Evolutionary conservation across 2,797 vertebrate genomes (phyloP).

Genomic region (Acrossocheilus fasciatus): DNA sequence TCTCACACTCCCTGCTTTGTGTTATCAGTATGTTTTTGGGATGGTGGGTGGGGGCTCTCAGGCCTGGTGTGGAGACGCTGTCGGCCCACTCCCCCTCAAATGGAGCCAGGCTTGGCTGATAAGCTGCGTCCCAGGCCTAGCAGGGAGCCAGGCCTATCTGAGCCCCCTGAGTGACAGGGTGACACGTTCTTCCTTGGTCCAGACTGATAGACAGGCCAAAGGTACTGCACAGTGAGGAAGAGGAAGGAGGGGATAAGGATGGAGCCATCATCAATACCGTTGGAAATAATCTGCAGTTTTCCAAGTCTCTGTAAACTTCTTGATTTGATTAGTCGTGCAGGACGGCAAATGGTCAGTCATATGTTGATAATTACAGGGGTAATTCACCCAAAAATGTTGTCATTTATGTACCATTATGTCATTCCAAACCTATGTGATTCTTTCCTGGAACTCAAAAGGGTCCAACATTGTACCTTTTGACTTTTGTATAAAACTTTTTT

Average conservation of each 20-base stretch:
- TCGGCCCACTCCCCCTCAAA: slow-evolving; percentile 57
- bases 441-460: not conserved
- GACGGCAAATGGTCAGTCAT: slow-evolving; percentile 1
- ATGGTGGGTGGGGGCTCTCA: slow-evolving; percentile 81
- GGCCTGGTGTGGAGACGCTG: slow-evolving; percentile 83
- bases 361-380: not conserved
- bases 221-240: slow-evolving; percentile 58
- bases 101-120: slow-evolving; percentile 87
- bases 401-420: not conserved
- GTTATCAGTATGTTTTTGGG: slow-evolving; percentile 83
- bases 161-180: slow-evolving; percentile 79
- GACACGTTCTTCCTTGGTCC: slow-evolving; percentile 82
- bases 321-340: slow-evolving; percentile 7
- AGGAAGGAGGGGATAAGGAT: slow-evolving; percentile 52
- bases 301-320: not conserved
- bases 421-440: not conserved
- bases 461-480: not conserved
- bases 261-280: slow-evolving; percentile 45
- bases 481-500: not conserved
- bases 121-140: slow-evolving; percentile 81
- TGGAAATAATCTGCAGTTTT: slow-evolving; percentile 25
- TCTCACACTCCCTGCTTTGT: slow-evolving; percentile 67
- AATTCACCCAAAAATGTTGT: not conserved
- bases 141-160: slow-evolving; percentile 87
- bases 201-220: slow-evolving; percentile 76